These are phyloP conservation scores for Chaetodon trifascialis DNA, from an alignment of 2,113 vertebrate species.

Conservation along the genomic window DNA sequence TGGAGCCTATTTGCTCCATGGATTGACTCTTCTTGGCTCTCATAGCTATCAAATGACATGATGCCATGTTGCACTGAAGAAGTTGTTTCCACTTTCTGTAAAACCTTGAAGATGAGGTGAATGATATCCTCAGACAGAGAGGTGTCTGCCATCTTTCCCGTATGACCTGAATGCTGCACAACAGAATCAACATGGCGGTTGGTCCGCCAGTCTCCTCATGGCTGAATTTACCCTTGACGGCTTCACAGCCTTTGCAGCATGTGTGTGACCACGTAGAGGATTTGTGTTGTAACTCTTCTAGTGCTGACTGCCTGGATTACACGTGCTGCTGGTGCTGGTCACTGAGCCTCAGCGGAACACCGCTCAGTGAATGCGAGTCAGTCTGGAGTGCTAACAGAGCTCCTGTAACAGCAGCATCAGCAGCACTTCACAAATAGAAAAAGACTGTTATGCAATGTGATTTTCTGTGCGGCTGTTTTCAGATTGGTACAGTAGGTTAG, in stretches of 20 bases:
- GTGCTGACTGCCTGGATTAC: neutral
- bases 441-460: conserved; percentile 55
- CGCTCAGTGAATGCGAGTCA: neutral
- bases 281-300: conserved; percentile 29
- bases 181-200: neutral
- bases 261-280: neutral
- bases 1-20: too few relatives aligned
- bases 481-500: conserved; percentile 49
- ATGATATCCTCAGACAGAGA: neutral
- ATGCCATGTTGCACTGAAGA: neutral
- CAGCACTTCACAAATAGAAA: conserved; percentile 38
- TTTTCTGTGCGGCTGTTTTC: conserved; percentile 48
- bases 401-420: conserved; percentile 5
- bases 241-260: neutral
- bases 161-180: neutral
- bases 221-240: conserved; percentile 5
- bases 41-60: too few relatives aligned
- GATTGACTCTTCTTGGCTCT: too few relatives aligned
- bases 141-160: neutral
- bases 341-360: neutral
- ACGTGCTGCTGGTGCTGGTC: conserved; percentile 1
- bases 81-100: neutral
- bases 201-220: neutral
- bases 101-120: neutral
- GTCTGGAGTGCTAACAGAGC: conserved; percentile 2